Conservation (phyloP, 2,113 vertebrate genomes). For the Catharus minimus region DNA sequence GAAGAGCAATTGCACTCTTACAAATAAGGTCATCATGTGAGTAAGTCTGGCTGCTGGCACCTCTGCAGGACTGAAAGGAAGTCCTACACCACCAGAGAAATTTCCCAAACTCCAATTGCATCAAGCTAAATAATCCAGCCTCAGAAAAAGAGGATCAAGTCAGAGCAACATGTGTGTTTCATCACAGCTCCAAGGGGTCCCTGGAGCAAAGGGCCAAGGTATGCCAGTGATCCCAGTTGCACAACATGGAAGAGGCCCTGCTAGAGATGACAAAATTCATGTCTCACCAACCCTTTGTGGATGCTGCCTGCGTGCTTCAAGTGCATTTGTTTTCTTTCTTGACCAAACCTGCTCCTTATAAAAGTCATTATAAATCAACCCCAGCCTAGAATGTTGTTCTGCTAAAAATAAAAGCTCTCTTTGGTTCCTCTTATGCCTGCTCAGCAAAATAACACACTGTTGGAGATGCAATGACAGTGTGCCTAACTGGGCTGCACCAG, state of each 20-base stretch:
- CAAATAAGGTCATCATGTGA: neutral
- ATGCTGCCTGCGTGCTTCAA: neutral
- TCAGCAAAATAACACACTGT: neutral
- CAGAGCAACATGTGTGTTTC: neutral
- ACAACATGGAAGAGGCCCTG: rapidly evolving
- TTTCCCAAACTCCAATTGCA: neutral
- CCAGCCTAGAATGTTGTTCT: neutral
- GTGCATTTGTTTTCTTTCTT: neutral
- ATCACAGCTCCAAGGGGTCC: neutral
- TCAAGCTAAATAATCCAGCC: neutral
- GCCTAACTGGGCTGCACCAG: neutral
- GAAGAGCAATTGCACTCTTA: neutral
- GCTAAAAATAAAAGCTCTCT: neutral
- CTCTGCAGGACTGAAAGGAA: neutral
- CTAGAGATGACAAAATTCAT: neutral
- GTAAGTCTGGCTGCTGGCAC: neutral
- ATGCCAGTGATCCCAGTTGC: neutral
- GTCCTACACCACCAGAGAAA: neutral
- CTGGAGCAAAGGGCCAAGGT: neutral
- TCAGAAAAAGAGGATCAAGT: neutral
- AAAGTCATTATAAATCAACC: neutral
- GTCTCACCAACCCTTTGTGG: neutral
- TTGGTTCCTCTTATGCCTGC: neutral
- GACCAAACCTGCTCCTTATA: neutral
- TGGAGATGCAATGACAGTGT: neutral